Base-by-base conservation (phyloP, 1,140 invertebrate genomes). In the Harlomillsia oculata region DNA sequence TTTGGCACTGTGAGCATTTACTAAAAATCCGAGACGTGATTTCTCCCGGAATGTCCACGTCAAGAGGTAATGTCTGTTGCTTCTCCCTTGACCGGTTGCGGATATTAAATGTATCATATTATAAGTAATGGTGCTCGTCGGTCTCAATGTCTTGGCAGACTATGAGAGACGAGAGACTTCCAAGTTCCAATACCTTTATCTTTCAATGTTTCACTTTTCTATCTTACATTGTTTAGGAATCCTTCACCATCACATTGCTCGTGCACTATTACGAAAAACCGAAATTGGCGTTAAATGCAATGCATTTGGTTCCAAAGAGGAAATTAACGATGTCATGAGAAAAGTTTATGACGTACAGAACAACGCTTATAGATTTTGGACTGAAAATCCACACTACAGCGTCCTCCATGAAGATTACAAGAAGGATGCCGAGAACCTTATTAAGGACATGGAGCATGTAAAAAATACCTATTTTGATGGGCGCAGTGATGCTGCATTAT, bases 31-130 rank as follows among this genome's bases (percentile, higher is more conserved):
- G 36, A 2, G 36, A 62, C 39, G 39, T 62, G 5, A n/a, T 51
- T 8, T 23, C 50, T 26, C 60, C 60, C 2, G 60, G 60, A 50
- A 57, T 57, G 21, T 62, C 60, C 32, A 51, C 48, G 5, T 18
- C 34, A 2, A 46, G 55, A 62, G 60, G 60, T 62, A 29, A 52
- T 14, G 18, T 2, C 30, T 9, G 9, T 8, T 52, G 16, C 11
- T 9, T 37, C 25, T 37, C 13, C 1, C 20, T 49, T 1, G 5
- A 30, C 5, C n/a, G n/a, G n/a, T 8, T 34, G n/a, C 18, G n/a
- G 16, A 1, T 5, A 32, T 1, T 18, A 39, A 39, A 2, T 39
- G 14, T 39, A 6, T 14, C 6, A 39, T 18, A 39, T 6, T 39
- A 3, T 39, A 9, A 1, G 3, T 5, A 39, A 39, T 39, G 37